phyloP scores from a whole-genome alignment of 2,113 vertebrate species.

The Bothrops jararaca region DNA sequence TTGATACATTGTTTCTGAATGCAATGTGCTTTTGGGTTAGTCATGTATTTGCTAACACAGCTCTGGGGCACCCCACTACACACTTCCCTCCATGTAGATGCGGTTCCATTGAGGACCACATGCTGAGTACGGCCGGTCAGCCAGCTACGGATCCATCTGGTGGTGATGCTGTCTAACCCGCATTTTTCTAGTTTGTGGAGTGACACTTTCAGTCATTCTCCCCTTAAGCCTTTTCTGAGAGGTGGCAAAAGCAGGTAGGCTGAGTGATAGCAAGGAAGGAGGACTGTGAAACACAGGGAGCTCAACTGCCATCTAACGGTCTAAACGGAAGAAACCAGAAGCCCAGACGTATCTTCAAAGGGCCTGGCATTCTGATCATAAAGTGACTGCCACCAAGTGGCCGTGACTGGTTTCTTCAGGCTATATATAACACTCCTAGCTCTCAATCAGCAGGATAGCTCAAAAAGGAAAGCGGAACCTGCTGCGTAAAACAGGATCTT shows the following conservation, averaged over 20 bases:
- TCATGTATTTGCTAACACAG: too few species aligned
- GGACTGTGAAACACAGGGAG: not conserved
- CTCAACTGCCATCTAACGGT: slow-evolving; percentile 47
- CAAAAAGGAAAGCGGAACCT: not conserved
- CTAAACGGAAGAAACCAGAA: not conserved
- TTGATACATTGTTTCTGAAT: too few species aligned
- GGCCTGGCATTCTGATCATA: not conserved
- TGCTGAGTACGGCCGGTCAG: too few species aligned
- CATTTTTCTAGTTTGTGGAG: not conserved
- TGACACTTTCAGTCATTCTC: slow-evolving; percentile 1
- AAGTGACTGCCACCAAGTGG: not conserved
- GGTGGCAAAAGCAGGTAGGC: not conserved
- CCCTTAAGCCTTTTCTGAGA: not conserved
- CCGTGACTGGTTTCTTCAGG: not conserved
- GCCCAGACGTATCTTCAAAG: not conserved
- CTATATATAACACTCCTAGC: not conserved
- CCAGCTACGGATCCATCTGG: too few species aligned
- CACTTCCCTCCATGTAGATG: too few species aligned
- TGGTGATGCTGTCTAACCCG: too few species aligned
- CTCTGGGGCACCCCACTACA: too few species aligned
- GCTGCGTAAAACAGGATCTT: not conserved
- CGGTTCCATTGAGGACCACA: too few species aligned
- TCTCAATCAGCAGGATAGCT: not conserved
- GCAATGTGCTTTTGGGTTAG: too few species aligned
- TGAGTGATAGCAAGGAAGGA: not conserved